phyloP scores from a whole-genome alignment of 2,113 vertebrate genomes.

The Clarias batrachus region DNA sequence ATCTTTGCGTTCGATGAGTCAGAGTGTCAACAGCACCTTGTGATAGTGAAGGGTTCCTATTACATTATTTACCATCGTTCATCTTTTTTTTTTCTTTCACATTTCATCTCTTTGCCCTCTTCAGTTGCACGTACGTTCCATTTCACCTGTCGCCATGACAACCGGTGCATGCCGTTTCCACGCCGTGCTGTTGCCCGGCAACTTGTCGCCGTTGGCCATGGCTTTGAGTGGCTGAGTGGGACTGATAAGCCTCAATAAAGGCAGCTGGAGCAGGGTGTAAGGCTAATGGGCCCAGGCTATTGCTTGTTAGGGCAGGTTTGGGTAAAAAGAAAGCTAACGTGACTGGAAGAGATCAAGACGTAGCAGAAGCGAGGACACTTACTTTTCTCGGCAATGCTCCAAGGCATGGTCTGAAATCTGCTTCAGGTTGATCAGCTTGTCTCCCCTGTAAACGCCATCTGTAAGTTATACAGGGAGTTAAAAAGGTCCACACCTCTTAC shows the following conservation, averaged over 20 bases:
- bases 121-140: constrained; percentile 18
- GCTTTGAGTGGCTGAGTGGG: not conserved
- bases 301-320: constrained; percentile 38
- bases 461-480: not conserved
- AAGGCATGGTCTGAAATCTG: constrained; percentile 76
- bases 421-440: constrained; percentile 81
- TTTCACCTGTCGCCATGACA: constrained; percentile 49
- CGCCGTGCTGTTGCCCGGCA: constrained; percentile 63
- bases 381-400: constrained; percentile 74
- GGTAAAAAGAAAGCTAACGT: constrained; percentile 52
- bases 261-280: too few species aligned
- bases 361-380: constrained; percentile 7
- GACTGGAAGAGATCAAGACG: not conserved
- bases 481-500: not conserved
- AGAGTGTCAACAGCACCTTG: not conserved
- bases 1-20: not conserved
- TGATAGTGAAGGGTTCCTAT: not conserved
- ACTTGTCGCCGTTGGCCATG: constrained; percentile 53
- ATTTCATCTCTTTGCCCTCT: constrained; percentile 13
- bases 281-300: constrained; percentile 1
- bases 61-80: not conserved
- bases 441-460: constrained; percentile 81
- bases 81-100: not conserved
- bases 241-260: constrained; percentile 24
- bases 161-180: constrained; percentile 51